Conservation (phyloP, 2,113 vertebrate genomes). For the Chroicocephalus ridibundus region DNA sequence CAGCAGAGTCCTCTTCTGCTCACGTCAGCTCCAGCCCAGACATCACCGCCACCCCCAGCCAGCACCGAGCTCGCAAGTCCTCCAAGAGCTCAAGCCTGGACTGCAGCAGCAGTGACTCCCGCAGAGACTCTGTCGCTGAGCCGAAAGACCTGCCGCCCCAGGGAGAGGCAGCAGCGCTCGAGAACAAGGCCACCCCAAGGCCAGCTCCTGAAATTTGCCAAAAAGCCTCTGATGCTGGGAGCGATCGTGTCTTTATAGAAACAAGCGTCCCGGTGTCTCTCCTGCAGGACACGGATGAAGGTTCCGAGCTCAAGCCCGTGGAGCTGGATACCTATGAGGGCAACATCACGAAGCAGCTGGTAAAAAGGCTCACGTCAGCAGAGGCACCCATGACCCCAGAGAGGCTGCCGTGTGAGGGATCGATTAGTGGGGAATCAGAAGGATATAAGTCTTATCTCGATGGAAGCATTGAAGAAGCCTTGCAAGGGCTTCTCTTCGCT, state of each 20-base stretch:
- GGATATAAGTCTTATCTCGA: constrained; percentile 85
- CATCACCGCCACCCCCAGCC: constrained; percentile 81
- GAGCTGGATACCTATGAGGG: constrained; percentile 93
- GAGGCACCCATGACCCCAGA: constrained; percentile 72
- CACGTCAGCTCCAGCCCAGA: constrained; percentile 81
- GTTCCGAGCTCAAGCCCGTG: constrained; percentile 91
- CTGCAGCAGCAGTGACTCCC: constrained; percentile 24
- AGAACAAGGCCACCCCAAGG: neutral
- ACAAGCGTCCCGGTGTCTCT: constrained; percentile 71
- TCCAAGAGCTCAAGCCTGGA: constrained; percentile 30
- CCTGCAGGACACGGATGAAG: constrained; percentile 78
- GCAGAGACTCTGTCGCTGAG: constrained; percentile 23
- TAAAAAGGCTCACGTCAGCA: constrained; percentile 89
- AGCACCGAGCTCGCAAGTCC: constrained; percentile 50
- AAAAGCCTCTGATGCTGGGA: constrained; percentile 49
- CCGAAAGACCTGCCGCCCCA: neutral
- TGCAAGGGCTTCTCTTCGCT: constrained; percentile 86
- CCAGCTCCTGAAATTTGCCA: constrained; percentile 32
- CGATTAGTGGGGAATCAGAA: constrained; percentile 82
- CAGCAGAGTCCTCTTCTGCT: constrained; percentile 26
- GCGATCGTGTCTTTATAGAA: constrained; percentile 77
- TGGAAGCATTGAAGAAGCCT: constrained; percentile 91
- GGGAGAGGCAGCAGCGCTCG: neutral
- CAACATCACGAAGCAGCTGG: constrained; percentile 92
- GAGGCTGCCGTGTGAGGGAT: constrained; percentile 64